Evolutionary conservation across 1,140 invertebrate species (phyloP).

Genomic region (Drosophila funebris): DNA sequence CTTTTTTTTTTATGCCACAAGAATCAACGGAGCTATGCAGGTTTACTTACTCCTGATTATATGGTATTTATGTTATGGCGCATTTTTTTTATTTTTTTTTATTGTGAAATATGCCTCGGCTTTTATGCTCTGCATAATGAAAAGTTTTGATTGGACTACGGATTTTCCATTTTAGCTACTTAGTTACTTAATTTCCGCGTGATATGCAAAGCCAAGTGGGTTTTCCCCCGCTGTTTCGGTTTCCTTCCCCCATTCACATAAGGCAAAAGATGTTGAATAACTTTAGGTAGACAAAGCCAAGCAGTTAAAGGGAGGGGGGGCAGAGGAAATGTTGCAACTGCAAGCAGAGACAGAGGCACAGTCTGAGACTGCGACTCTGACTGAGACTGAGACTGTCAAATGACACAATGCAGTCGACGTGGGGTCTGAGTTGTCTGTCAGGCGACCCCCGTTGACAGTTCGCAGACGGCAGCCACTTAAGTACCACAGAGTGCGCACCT

Average conservation of each 20-base stretch:
- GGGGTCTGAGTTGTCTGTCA: slow-evolving; percentile 11
- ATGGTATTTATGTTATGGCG: slow-evolving; percentile 54
- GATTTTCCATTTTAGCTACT: slow-evolving; percentile 54
- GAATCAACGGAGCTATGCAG: background rate
- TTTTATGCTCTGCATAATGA: slow-evolving; percentile 53
- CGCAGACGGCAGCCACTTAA: slow-evolving; percentile 80
- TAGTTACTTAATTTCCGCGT: slow-evolving; percentile 79
- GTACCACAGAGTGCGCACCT: slow-evolving; percentile 75
- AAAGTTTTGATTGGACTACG: slow-evolving; percentile 74
- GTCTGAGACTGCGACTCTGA: background rate
- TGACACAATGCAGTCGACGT: slow-evolving; percentile 63
- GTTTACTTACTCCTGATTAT: slow-evolving; percentile 44
- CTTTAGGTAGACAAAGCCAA: slow-evolving; percentile 16
- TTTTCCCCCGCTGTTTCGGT: background rate
- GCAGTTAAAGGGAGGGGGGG: background rate
- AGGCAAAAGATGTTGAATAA: slow-evolving; percentile 5
- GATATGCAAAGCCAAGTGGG: slow-evolving; percentile 56
- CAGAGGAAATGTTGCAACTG: background rate
- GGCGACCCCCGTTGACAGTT: slow-evolving; percentile 72
- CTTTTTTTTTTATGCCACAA: slow-evolving; percentile 39
- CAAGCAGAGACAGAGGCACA: slow-evolving; percentile 2
- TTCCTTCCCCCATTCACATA: background rate
- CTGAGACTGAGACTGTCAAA: slow-evolving; percentile 66
- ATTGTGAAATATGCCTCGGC: slow-evolving; percentile 61
- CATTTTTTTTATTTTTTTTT: no score